Evolutionary conservation across 2,888 invertebrate species (phyloP).

Genomic region (Drosophila eohydei): DNA sequence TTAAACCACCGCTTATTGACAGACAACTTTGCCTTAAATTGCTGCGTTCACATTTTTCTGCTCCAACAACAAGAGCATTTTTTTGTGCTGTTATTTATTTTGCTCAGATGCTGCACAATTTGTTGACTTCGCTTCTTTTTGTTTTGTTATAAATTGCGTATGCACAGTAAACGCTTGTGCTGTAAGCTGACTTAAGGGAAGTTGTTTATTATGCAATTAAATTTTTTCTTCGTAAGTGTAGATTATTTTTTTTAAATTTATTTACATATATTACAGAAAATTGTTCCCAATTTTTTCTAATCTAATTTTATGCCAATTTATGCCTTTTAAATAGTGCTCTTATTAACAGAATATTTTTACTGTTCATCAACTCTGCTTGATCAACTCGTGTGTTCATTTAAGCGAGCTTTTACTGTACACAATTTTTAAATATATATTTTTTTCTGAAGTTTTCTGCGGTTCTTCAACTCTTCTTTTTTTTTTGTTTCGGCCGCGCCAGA

Average conservation of each 20-base stretch:
- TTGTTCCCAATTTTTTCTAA: too few species aligned
- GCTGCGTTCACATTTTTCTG: constrained; percentile 53
- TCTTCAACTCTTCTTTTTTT: constrained; percentile 36
- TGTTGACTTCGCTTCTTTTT: constrained; percentile 39
- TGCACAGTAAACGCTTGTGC: constrained; percentile 15
- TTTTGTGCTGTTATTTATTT: constrained; percentile 61
- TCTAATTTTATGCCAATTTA: too few species aligned
- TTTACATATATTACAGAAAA: background rate
- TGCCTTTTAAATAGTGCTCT: background rate
- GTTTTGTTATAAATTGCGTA: constrained; percentile 2
- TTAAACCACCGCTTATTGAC: constrained; percentile 63
- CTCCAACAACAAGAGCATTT: constrained; percentile 1
- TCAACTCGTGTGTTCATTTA: background rate
- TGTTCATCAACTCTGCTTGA: background rate
- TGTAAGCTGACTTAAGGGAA: background rate
- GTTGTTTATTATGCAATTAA: background rate
- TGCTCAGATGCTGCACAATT: constrained; percentile 75
- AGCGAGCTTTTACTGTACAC: constrained; percentile 3
- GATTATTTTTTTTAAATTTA: background rate
- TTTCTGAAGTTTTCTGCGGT: constrained; percentile 53
- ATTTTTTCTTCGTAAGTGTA: background rate
- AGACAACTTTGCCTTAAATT: constrained; percentile 53
- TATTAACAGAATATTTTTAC: background rate
- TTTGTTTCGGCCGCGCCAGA: constrained; percentile 64
- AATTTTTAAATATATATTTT: constrained; percentile 8